Evolutionary conservation across 2,888 invertebrate species (phyloP).

Genomic region (Emmelina monodactyla): DNA sequence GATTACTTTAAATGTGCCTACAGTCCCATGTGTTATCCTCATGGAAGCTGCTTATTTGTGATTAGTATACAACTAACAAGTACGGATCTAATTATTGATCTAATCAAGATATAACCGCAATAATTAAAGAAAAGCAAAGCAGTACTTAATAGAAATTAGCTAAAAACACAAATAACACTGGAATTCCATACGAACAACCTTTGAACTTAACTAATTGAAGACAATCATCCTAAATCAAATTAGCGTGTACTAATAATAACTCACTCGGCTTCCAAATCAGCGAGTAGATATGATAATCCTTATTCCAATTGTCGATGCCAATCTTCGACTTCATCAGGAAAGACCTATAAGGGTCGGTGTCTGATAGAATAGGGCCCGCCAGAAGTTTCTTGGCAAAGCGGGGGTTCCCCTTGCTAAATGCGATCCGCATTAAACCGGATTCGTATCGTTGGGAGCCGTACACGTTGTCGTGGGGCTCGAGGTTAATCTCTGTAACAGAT

Average conservation of each 20-base stretch:
- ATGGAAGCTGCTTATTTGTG: no score
- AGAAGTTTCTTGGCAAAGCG: conserved; percentile 37
- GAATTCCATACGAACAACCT: no score
- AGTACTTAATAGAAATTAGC: no score
- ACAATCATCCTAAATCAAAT: background rate
- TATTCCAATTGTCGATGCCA: conserved; percentile 58
- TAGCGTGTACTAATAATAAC: no score
- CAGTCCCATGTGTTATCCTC: no score
- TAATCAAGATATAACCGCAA: no score
- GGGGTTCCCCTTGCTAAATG: conserved; percentile 73
- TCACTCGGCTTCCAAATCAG: conserved; percentile 71
- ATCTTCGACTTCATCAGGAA: conserved; percentile 37
- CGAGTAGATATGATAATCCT: conserved; percentile 72
- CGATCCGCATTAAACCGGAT: conserved; percentile 78
- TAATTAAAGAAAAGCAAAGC: no score
- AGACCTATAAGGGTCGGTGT: conserved; percentile 48
- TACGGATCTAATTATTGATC: no score
- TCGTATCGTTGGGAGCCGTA: conserved; percentile 69
- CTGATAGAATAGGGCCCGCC: conserved; percentile 43
- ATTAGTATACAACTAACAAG: no score
- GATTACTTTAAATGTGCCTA: no score
- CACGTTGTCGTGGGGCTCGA: conserved; percentile 70
- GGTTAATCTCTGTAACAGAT: conserved; percentile 68
- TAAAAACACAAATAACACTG: no score
- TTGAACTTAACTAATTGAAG: no score